A percentile compares a stretch with the other conserved stretches of the same genome.
Conservation (phyloP, 2,113 vertebrate genomes). For the Tichodroma muraria region DNA sequence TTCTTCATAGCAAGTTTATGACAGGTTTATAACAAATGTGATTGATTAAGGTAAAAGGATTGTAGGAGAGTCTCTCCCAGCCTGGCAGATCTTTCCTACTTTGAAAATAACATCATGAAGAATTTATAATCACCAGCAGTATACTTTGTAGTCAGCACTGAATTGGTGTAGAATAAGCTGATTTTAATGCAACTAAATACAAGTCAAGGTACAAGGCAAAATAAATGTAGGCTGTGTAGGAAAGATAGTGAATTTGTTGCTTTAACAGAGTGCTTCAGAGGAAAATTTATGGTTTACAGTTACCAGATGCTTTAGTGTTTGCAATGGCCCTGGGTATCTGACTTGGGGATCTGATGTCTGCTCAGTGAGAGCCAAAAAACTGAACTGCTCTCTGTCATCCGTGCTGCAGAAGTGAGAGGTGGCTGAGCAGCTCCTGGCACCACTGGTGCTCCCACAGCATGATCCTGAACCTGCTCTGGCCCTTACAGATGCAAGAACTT, state of each 20-base stretch:
- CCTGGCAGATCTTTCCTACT: not conserved
- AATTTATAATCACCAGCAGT: not conserved
- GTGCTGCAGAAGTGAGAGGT: not conserved
- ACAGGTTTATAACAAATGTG: not conserved
- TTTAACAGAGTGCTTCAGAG: not conserved
- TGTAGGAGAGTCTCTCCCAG: not conserved
- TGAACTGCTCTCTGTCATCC: not conserved
- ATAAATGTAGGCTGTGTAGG: not conserved
- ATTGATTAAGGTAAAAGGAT: conserved; percentile 4
- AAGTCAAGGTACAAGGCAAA: not conserved
- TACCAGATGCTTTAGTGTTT: not conserved
- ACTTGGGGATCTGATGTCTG: not conserved
- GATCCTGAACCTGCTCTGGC: not conserved
- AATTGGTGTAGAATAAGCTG: not conserved
- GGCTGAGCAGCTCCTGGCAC: not conserved
- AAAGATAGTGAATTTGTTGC: not conserved
- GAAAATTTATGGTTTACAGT: not conserved
- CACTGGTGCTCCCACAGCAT: not conserved
- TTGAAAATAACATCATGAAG: not conserved
- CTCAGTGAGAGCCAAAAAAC: not conserved
- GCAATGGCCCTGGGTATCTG: not conserved
- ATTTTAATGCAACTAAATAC: not conserved
- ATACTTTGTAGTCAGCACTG: not conserved
- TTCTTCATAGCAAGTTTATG: not conserved
- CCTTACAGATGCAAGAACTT: not conserved